Conservation (phyloP, 2,113 vertebrate species). For the Ursus arctos region DNA sequence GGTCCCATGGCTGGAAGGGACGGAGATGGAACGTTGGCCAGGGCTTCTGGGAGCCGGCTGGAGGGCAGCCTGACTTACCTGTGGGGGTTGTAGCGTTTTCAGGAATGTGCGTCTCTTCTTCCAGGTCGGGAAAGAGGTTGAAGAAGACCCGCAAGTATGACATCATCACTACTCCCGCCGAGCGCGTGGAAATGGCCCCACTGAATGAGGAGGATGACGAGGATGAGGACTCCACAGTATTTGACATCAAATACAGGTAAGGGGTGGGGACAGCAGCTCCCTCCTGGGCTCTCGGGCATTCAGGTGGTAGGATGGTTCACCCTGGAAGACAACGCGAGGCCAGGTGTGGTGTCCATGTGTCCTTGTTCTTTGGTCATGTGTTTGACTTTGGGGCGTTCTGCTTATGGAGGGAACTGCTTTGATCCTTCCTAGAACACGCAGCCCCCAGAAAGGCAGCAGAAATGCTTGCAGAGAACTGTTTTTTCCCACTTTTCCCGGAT, state of each 20-base stretch:
- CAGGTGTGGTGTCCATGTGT: fast-evolving
- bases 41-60: neutral
- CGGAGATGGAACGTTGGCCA: neutral
- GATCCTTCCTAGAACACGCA: too few relatives aligned
- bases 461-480: neutral
- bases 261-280: neutral
- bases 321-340: fast-evolving
- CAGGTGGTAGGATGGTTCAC: neutral
- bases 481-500: neutral
- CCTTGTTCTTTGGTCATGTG: neutral
- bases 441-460: neutral
- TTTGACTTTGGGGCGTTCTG: neutral
- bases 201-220: conserved; percentile 95
- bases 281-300: neutral
- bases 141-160: conserved; percentile 98
- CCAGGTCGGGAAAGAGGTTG: conserved; percentile 93
- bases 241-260: conserved; percentile 98
- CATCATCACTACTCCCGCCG: conserved; percentile 97
- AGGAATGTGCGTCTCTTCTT: neutral
- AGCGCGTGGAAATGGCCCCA: conserved; percentile 98
- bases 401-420: neutral
- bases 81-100: neutral
- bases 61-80: neutral
- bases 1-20: neutral
- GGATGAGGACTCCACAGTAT: conserved; percentile 96